Percentiles rank a stretch among this genome's conserved stretches.
These are phyloP conservation scores for Tarsius wallacei DNA, from an alignment of 2,797 vertebrate species.

Conservation along the genomic window DNA sequence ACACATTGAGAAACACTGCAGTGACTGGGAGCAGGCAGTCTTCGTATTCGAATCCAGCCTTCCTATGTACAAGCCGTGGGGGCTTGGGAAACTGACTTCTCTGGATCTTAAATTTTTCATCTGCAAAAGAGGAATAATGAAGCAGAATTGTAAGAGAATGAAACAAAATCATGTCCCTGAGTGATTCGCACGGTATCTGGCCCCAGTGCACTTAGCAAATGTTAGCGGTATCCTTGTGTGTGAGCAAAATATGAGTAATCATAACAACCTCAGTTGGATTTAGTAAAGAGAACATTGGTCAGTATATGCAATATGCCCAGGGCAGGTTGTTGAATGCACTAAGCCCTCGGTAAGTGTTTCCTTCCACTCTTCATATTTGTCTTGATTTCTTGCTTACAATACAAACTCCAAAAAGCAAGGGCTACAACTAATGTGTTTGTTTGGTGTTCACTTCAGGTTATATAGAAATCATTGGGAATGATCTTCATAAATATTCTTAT, in stretches of 20 bases:
- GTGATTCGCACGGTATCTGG: background rate
- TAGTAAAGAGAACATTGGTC: background rate
- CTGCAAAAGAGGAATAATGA: background rate
- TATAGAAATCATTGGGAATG: background rate
- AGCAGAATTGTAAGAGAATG: background rate
- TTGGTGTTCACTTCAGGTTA: background rate
- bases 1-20: background rate
- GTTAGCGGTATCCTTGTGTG: background rate
- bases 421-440: background rate
- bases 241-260: background rate
- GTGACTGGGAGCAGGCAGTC: fast-evolving
- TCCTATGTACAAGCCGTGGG: no score
- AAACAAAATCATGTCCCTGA: background rate
- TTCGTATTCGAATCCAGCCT: background rate
- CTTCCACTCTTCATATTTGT: background rate
- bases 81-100: background rate
- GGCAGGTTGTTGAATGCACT: fast-evolving
- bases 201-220: background rate
- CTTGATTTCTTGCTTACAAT: background rate
- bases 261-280: background rate
- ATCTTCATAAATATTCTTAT: background rate
- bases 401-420: background rate
- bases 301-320: fast-evolving
- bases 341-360: background rate
- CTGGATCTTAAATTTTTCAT: background rate